Evolutionary conservation across 1,140 invertebrate genomes (phyloP).

Genomic region (Drosophila albomicans): DNA sequence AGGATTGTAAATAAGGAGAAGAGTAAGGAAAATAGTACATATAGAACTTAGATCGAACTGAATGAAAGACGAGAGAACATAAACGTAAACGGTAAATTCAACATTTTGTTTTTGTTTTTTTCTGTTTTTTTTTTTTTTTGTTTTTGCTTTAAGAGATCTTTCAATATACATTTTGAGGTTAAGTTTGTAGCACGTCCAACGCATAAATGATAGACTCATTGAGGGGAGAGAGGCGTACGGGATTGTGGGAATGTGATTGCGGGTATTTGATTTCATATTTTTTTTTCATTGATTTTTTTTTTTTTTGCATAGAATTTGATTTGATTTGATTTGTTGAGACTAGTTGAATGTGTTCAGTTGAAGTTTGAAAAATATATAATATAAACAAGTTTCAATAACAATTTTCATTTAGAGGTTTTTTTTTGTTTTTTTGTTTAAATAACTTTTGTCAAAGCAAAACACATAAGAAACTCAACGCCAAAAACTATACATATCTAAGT

Average conservation of each 20-base stretch:
- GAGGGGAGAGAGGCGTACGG: constrained; percentile 82
- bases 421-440: constrained; percentile 3
- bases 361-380: constrained; percentile 63
- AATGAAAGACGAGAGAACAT: constrained; percentile 55
- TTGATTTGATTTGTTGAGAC: constrained; percentile 64
- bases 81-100: constrained; percentile 62
- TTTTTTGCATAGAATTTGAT: constrained; percentile 58
- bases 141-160: constrained; percentile 39
- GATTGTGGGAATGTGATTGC: constrained; percentile 83
- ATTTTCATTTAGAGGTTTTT: constrained; percentile 48
- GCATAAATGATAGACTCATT: constrained; percentile 85
- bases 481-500: constrained; percentile 43
- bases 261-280: constrained; percentile 66
- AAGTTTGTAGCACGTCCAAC: constrained; percentile 68
- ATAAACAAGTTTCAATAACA: constrained; percentile 56
- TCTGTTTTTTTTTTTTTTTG: constrained; percentile 2
- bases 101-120: constrained; percentile 61
- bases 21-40: constrained; percentile 8
- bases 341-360: constrained; percentile 79
- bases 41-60: constrained; percentile 62
- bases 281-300: constrained; percentile 51
- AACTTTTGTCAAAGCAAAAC: constrained; percentile 53
- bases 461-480: constrained; percentile 19
- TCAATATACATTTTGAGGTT: constrained; percentile 53
- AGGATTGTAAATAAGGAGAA: constrained; percentile 16